Base-by-base conservation (phyloP, 2,797 vertebrate genomes). In the Rhinatrema bivittatum region DNA sequence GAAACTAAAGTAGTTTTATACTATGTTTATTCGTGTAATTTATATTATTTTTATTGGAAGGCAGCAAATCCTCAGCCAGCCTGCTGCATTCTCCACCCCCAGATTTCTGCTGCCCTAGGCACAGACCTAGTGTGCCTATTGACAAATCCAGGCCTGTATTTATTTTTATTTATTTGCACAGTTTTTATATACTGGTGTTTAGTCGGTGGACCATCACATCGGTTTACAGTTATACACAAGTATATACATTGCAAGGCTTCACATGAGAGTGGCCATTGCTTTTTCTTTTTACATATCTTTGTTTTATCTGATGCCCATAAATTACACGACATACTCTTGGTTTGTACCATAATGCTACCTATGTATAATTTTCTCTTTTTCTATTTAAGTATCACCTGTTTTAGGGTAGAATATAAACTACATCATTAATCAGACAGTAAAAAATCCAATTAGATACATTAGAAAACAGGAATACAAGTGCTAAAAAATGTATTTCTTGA, bases 401-500 rank as follows among this genome's bases (percentile, higher is more conserved):
- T 81, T 68, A 68, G 70, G 58, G 65, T 70, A 66, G 50, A 63
- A 77, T 74, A 66, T 82, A 79, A 81, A 81, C 76, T 71, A 70
- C 46, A 21, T 77, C 57, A 13, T 82, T 81, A 83, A 82, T 82
- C 70, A 74, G 76, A 79, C 81, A 82, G 78, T 81, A 70, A 81
- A 83, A 84, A 84, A 82, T 79, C 70, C 75, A 81, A 79, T 85
- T 83, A 84, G 66, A 82, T 62, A 61, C 76, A 81, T 82, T 77
- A 82, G 77, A 79, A 79, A 81, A 72, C 76, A 79, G 79, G 83
- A 83, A 81, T 78, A 85, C 80, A 81, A 85, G 74, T 78, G 82
- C 81, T 84, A 84, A 82, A 78, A 70, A 83, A 79, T 78, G 74
- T 82, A 74, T 79, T 81, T 82, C 76, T 81, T 84, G 81, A 82